Evolutionary conservation across 2,113 vertebrate species (phyloP).

Genomic region (Candoia aspera): DNA sequence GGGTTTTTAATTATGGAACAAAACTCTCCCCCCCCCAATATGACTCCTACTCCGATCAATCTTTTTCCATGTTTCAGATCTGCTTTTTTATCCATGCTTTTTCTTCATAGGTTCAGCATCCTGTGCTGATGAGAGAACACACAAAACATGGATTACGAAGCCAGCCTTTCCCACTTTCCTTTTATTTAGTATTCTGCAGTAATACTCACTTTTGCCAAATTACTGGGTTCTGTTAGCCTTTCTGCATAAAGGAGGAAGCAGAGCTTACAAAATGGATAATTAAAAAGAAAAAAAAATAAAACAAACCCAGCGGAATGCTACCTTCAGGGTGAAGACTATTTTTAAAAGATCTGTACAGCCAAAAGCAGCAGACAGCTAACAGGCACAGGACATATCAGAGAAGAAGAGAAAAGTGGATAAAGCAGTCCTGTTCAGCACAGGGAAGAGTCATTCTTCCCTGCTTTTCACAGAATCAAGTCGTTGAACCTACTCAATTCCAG

Average conservation of each 20-base stretch:
- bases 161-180: neutral
- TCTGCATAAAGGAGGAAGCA: neutral
- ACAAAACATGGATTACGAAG: neutral
- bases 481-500: neutral
- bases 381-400: neutral
- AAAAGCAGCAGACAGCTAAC: neutral
- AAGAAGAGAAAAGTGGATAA: neutral
- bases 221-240: conserved; percentile 3
- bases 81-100: neutral
- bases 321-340: neutral
- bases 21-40: neutral
- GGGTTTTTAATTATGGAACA: neutral
- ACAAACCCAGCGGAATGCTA: neutral
- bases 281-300: neutral
- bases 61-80: neutral
- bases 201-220: conserved; percentile 11
- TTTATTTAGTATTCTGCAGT: conserved; percentile 27
- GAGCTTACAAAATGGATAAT: neutral
- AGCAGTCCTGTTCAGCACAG: neutral
- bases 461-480: neutral
- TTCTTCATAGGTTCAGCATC: neutral
- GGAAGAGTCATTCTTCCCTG: neutral
- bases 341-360: conserved; percentile 25
- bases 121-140: neutral
- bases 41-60: neutral